Evolutionary conservation across 2,797 vertebrate genomes (phyloP).

Genomic region (Podarcis siculus): DNA sequence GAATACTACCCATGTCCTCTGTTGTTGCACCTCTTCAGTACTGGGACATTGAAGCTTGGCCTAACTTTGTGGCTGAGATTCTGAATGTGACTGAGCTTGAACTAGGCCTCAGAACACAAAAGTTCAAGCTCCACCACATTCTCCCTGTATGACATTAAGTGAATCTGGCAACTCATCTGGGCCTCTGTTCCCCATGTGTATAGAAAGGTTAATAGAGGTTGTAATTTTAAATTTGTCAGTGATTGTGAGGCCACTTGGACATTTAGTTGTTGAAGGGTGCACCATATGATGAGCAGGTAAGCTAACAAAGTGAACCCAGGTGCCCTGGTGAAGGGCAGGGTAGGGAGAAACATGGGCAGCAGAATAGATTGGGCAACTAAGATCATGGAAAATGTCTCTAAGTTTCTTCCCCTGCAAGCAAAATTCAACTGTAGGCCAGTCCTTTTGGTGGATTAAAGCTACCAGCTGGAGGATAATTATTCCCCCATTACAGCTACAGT

Average conservation of each 20-base stretch:
- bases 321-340: not conserved
- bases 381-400: slow-evolving; percentile 15
- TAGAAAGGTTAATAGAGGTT: slow-evolving; percentile 27
- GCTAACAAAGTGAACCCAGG: not conserved
- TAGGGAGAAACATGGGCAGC: slow-evolving; percentile 6
- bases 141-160: slow-evolving; percentile 20
- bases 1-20: not conserved
- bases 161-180: slow-evolving; percentile 27
- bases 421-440: slow-evolving; percentile 34
- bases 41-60: not conserved
- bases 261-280: slow-evolving; percentile 8
- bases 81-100: not conserved
- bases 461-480: slow-evolving; percentile 66
- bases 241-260: not conserved
- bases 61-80: slow-evolving; percentile 3
- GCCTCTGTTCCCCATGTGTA: not conserved
- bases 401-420: slow-evolving; percentile 40
- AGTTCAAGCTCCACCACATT: not conserved
- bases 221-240: slow-evolving; percentile 18
- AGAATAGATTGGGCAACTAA: slow-evolving; percentile 44
- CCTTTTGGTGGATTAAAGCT: slow-evolving; percentile 50
- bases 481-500: slow-evolving; percentile 45
- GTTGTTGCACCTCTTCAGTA: not conserved
- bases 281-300: not conserved
- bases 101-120: not conserved